Base-by-base conservation (phyloP, 1,140 invertebrate genomes). In the Penaeus japonicus region DNA sequence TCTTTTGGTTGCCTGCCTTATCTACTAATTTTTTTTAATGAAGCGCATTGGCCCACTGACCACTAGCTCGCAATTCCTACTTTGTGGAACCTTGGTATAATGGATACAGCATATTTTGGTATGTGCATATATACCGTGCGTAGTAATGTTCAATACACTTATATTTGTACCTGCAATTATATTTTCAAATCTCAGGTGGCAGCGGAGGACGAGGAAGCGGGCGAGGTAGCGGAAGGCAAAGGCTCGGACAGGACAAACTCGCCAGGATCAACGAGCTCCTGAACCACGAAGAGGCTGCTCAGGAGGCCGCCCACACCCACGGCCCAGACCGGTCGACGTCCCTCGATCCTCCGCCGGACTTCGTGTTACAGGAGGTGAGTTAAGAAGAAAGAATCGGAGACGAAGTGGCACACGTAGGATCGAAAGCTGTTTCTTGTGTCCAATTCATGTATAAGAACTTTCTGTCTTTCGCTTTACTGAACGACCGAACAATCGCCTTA, bases 341-440 rank as follows among this genome's bases (percentile, higher is more conserved):
- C 5, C 47, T 47, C 47, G 39, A 57, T 15, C 79, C 80, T 0
- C 54, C 78, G 3, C 80, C 86, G 20, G 86, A 88, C 32, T 83
- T 83, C n/a, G 86, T 88, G 22, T 27, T 88, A 17, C 86, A 88
- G 80, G 86, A 88, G 79, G 86, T 88, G 22, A 55, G 55, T 24
- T 17, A 24, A 30, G 39, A 4, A 24, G 17, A 39, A 20, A 70
- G 24, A 59, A 12, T 59, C 53, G n/a, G 24, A 30, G 20, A 65
- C 18, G 15, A 2, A 32, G 7, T 30, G 27, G 20, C 20, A 62
- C 24, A 3, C 18, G 32, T 3, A 30, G 35, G 35, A 7, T 4
- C 5, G 47, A 15, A 47, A 47, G 10, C 10, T 12, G 47, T 12
- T 47, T 47, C 39, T 47, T n/a, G n/a, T n/a, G n/a, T n/a, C n/a